phyloP scores from a whole-genome alignment of 1,140 invertebrate species.

The Achroia grisella region DNA sequence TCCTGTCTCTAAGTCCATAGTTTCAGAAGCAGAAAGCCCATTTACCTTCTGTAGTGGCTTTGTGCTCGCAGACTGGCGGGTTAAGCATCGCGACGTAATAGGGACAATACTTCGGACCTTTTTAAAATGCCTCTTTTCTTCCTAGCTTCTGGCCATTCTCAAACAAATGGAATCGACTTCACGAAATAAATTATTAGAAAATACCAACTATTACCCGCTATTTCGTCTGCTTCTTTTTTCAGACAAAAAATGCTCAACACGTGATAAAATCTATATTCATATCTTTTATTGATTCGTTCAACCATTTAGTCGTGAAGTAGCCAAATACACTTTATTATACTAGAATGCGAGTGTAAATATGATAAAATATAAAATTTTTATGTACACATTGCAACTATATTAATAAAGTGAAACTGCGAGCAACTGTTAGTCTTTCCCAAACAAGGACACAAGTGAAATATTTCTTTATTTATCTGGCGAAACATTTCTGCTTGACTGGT shows the following conservation, averaged over 20 bases:
- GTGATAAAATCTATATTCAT: too few species aligned
- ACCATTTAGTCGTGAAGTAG: too few species aligned
- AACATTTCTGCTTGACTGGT: too few species aligned
- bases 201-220: too few species aligned
- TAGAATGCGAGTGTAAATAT: too few species aligned
- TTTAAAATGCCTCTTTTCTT: constrained; percentile 39
- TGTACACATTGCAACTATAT: too few species aligned
- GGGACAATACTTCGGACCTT: constrained; percentile 41
- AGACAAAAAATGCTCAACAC: too few species aligned
- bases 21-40: constrained; percentile 47
- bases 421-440: constrained; percentile 14
- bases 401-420: background rate
- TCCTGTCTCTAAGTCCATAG: constrained; percentile 10
- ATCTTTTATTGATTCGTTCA: too few species aligned
- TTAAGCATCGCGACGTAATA: constrained; percentile 40
- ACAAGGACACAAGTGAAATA: constrained; percentile 4
- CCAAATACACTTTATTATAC: too few species aligned
- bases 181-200: constrained; percentile 16
- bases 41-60: constrained; percentile 53
- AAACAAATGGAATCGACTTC: constrained; percentile 26
- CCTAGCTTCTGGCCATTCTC: constrained; percentile 23
- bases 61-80: constrained; percentile 39
- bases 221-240: too few species aligned
- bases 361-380: too few species aligned
- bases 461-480: too few species aligned